Evolutionary conservation across 1,140 invertebrate species (phyloP).

Genomic region (Antheraea mylitta): DNA sequence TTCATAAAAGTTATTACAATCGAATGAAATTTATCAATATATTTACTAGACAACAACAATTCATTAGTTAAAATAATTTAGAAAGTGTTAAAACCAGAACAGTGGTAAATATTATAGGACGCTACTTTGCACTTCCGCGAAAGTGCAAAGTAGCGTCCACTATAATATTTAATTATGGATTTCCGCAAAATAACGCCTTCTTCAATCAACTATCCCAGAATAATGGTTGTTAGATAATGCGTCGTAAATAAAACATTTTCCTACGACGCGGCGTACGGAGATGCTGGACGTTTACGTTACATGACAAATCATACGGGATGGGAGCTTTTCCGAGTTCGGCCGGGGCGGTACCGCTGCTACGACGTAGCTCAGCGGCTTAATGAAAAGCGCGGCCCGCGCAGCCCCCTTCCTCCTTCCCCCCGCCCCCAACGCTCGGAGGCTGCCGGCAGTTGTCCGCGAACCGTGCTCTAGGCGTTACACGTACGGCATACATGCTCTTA

Average conservation of each 20-base stretch:
- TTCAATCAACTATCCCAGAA: too few relatives aligned
- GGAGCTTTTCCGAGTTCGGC: slow-evolving; percentile 46
- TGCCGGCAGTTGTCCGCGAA: slow-evolving; percentile 68
- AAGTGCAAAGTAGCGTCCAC: too few relatives aligned
- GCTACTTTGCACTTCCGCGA: too few relatives aligned
- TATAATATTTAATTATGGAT: too few relatives aligned
- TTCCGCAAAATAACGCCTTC: too few relatives aligned
- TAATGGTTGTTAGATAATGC: not conserved
- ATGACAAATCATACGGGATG: slow-evolving; percentile 44
- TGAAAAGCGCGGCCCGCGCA: slow-evolving; percentile 65
- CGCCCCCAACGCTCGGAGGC: slow-evolving; percentile 52
- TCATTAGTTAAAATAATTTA: not conserved
- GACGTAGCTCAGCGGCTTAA: slow-evolving; percentile 53
- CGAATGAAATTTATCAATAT: not conserved
- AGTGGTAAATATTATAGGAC: too few relatives aligned
- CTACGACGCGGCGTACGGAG: slow-evolving; percentile 3
- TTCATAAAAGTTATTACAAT: not conserved
- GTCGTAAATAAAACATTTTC: slow-evolving; percentile 22
- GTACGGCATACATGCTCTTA: slow-evolving; percentile 38
- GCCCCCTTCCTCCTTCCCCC: slow-evolving; percentile 50
- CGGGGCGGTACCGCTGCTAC: slow-evolving; percentile 58
- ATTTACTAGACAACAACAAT: not conserved
- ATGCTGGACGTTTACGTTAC: slow-evolving; percentile 12
- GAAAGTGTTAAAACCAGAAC: not conserved
- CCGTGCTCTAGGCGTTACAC: slow-evolving; percentile 60